These are phyloP conservation scores for Diuraphis noxia DNA, from an alignment of 1,140 invertebrate genomes.

Conservation along the genomic window DNA sequence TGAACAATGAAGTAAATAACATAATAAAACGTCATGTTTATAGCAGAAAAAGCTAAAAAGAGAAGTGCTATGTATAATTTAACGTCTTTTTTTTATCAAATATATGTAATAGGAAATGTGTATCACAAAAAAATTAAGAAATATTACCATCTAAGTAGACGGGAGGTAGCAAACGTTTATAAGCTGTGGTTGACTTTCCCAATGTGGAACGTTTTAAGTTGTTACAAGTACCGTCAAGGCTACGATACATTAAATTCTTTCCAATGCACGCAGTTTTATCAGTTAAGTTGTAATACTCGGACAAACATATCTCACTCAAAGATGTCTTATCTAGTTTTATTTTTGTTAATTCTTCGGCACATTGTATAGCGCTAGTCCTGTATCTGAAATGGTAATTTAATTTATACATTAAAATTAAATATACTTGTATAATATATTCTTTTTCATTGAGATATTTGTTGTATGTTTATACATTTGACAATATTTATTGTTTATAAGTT, in stretches of 20 bases:
- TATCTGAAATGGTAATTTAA: background rate
- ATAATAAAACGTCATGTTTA: no score
- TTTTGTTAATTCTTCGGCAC: slow-evolving; percentile 10
- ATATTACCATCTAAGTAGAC: slow-evolving; percentile 66
- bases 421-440: background rate
- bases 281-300: slow-evolving; percentile 15
- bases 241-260: slow-evolving; percentile 63
- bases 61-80: no score
- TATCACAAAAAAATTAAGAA: background rate
- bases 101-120: no score
- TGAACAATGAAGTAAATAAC: background rate
- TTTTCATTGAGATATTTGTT: background rate
- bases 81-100: no score
- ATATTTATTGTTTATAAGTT: slow-evolving; percentile 63
- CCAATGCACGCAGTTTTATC: background rate
- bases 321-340: slow-evolving; percentile 35
- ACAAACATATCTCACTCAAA: slow-evolving; percentile 9
- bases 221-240: slow-evolving; percentile 69
- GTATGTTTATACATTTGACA: slow-evolving; percentile 62
- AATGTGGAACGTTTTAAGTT: slow-evolving; percentile 66
- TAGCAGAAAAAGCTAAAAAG: no score
- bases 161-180: slow-evolving; percentile 64
- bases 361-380: background rate
- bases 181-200: slow-evolving; percentile 66
- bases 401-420: background rate